phyloP scores from a whole-genome alignment of 2,888 invertebrate species.

The Smittia sp. region DNA sequence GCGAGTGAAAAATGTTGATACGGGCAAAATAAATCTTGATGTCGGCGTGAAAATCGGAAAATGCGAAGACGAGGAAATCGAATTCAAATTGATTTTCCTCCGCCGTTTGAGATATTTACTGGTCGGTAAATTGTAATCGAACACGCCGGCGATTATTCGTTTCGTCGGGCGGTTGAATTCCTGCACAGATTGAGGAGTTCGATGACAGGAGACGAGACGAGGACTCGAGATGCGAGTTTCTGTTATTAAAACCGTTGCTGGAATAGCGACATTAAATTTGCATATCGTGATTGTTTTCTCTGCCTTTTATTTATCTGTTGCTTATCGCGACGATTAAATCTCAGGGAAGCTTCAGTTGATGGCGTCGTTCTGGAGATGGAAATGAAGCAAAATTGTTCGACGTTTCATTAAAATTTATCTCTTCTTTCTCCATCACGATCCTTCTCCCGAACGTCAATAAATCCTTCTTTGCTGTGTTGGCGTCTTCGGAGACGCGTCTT shows the following conservation, averaged over 20 bases:
- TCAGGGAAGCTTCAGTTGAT: not conserved
- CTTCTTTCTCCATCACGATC: conserved; percentile 27
- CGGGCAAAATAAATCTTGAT: not conserved
- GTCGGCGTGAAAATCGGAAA: not conserved
- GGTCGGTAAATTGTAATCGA: conserved; percentile 5
- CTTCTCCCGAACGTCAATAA: conserved; percentile 14
- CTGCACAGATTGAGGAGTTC: no score
- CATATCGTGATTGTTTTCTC: conserved; percentile 38
- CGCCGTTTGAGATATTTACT: not conserved
- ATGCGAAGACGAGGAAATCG: conserved; percentile 3
- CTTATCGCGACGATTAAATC: not conserved
- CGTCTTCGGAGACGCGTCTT: not conserved
- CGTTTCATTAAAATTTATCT: conserved; percentile 36
- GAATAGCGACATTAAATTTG: conserved; percentile 28
- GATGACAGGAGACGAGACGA: not conserved
- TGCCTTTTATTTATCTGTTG: conserved; percentile 11
- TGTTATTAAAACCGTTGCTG: not conserved
- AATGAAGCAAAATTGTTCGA: conserved; percentile 12
- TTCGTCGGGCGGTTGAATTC: no score
- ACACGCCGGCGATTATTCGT: no score
- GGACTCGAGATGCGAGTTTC: not conserved
- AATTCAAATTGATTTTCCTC: not conserved
- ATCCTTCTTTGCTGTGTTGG: conserved; percentile 12
- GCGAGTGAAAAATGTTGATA: not conserved
- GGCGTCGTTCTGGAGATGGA: not conserved